phyloP scores from a whole-genome alignment of 2,797 vertebrate genomes.

The Anniella stebbinsi region DNA sequence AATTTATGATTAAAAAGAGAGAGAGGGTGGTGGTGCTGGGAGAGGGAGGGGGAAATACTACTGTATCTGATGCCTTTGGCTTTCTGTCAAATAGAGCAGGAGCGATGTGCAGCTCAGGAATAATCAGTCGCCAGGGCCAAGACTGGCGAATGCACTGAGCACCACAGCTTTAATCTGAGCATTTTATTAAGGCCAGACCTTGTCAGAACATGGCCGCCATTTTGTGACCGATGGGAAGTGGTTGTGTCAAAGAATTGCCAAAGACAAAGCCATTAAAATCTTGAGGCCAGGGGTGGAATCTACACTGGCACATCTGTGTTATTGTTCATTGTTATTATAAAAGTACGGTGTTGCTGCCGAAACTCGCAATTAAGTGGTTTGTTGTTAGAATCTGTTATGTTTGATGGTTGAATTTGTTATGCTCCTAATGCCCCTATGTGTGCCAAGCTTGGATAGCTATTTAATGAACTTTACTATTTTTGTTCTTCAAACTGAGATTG shows the following conservation, averaged over 20 bases:
- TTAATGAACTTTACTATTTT: too few relatives aligned
- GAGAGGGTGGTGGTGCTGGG: neutral
- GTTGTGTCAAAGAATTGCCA: constrained; percentile 20
- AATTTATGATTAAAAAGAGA: constrained; percentile 62
- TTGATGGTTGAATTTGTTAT: too few relatives aligned
- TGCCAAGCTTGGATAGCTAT: too few relatives aligned
- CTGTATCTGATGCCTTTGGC: constrained; percentile 45
- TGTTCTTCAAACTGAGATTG: too few relatives aligned
- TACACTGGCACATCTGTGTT: neutral
- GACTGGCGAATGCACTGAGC: constrained; percentile 24
- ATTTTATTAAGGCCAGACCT: constrained; percentile 19
- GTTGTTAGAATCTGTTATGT: too few relatives aligned
- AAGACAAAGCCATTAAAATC: neutral
- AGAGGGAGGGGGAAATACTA: rapidly evolving
- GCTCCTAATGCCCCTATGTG: too few relatives aligned
- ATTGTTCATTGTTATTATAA: constrained; percentile 20
- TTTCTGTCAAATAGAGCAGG: constrained; percentile 33
- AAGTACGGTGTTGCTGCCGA: too few relatives aligned
- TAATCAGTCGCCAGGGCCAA: constrained; percentile 54
- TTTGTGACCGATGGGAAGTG: constrained; percentile 28
- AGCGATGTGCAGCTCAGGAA: constrained; percentile 49
- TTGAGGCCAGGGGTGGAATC: constrained; percentile 9
- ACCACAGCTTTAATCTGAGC: neutral
- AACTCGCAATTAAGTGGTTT: too few relatives aligned
- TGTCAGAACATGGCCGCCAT: constrained; percentile 16